Evolutionary conservation across 1,140 invertebrate genomes (phyloP).

Genomic region (Tetranychus urticae): DNA sequence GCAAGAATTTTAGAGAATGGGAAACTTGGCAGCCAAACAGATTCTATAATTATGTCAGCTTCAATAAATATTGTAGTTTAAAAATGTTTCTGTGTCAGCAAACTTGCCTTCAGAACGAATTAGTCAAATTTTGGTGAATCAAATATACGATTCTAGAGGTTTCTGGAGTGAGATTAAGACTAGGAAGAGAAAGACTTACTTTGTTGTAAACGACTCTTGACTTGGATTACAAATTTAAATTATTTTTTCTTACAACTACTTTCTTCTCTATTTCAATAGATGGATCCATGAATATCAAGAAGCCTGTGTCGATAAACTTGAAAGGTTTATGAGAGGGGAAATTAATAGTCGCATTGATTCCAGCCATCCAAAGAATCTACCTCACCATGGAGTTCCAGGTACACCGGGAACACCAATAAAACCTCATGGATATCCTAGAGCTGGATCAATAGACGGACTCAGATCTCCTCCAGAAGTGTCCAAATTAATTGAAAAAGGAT

Average conservation of each 20-base stretch:
- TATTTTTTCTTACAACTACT: neutral
- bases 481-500: too few relatives aligned
- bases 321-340: slow-evolving; percentile 33
- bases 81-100: too few relatives aligned
- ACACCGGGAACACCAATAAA: slow-evolving; percentile 10
- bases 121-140: too few relatives aligned
- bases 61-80: too few relatives aligned
- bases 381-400: neutral
- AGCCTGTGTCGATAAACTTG: slow-evolving; percentile 93
- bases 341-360: slow-evolving; percentile 6
- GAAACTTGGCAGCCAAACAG: too few relatives aligned
- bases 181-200: too few relatives aligned
- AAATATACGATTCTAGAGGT: too few relatives aligned
- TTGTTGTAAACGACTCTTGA: neutral
- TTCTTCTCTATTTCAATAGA: slow-evolving; percentile 21
- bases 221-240: neutral
- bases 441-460: neutral
- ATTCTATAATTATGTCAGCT: too few relatives aligned
- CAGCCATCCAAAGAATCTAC: neutral
- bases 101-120: too few relatives aligned
- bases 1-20: too few relatives aligned
- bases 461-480: neutral
- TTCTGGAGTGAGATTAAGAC: too few relatives aligned
- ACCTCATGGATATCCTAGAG: neutral
- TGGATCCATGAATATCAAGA: slow-evolving; percentile 97